Evolutionary conservation across 2,113 vertebrate genomes (phyloP), one percentile per base, ranked within the genome.

Genomic region (Ciconia boyciana): DNA sequence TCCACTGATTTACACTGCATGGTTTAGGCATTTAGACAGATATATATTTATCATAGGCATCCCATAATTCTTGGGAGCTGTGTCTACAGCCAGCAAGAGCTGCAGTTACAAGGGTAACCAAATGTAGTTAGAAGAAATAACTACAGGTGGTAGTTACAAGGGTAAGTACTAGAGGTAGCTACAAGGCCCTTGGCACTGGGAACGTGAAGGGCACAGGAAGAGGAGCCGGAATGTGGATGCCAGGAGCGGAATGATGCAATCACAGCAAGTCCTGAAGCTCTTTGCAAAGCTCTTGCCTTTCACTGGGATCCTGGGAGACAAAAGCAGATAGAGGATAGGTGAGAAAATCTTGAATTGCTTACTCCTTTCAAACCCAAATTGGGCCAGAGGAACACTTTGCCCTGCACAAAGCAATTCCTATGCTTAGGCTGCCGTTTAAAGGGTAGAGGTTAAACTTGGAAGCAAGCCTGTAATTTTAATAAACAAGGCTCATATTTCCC

Each of bases 391-490:
- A 95, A 18, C 77, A 77, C 75, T 51, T 80, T 70, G 21, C 77
- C 83, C 80, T 79, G 88, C 96, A 91, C 82, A 25, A 82, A 96
- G 89, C 90, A 24, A 12, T 82, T 74, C 80, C 66, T 64, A 16
- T 44, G 84, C 66, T 93, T 58, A 93, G 96, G 93, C 91, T 87
- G 91, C 77, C 91, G 83, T 88, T 96, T 75, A 83, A 81, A 95
- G 94, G 68, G 60, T 44, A 81, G 83, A 94, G 95, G 85, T 97
- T 96, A 83, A 93, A 92, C 78, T 96, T 14, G 0, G 82, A 95
- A 95, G 94, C 88, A 95, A 97, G 94, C 76, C 91, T 95, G 74
- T 96, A 87, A 97, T 98, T 98, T 97, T 96, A 96, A 83, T 96
- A 97, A 98, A 97, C 90, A 97, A 72, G 87, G 82, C 69, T 96